Evolutionary conservation across 2,888 invertebrate species (phyloP), one percentile per base, ranked within the genome.

Genomic region (Apamea crenata): DNA sequence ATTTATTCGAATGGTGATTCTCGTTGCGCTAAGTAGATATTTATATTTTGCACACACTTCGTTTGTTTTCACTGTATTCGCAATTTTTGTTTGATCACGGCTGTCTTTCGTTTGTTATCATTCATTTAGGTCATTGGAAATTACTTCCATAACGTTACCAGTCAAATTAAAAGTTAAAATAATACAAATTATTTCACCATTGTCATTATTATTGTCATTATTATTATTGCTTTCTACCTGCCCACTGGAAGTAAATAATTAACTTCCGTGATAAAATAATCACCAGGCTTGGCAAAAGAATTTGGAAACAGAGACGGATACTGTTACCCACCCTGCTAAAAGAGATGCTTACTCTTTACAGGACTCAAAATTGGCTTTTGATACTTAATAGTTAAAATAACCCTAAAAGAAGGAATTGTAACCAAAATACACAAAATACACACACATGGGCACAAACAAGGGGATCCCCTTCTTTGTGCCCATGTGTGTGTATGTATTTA

Each of bases 1-100:
- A 76, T 70, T 67, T 84, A 70, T 66, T 40, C 12, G 10, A 44
- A 44, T n/a, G 29, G 8, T 50, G 47, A 63, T 59, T 71, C 61
- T 74, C 53, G n/a, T 74, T 70, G 47, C 61, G 6, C 2, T 53
- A 59, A n/a, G 12, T 59, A 18, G 5, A 1, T 16, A 47, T 47
- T 16, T 18, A 65, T 75, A 75, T 66, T 69, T 71, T 66, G 36
- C 61, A 29, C 36, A 72, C 44, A 36, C 36, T 72, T 53, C 14
- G 69, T 67, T 80, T 68, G 65, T 77, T 63, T 61, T 29, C 0
- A 21, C 12, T 36, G 5, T 12, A 5, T 40, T 50, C 16, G 14
- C 29, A 68, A 56, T 36, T 2, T 47, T 61, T 69, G 40, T 56
- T 67, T 61, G 44, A 36, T 32, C 32, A 66, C 14, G 44, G 7